A percentile compares a stretch with the other conserved stretches of the same genome.
These are phyloP conservation scores for Sphenopsis melanotis DNA, from an alignment of 2,797 vertebrate species.

Conservation along the genomic window DNA sequence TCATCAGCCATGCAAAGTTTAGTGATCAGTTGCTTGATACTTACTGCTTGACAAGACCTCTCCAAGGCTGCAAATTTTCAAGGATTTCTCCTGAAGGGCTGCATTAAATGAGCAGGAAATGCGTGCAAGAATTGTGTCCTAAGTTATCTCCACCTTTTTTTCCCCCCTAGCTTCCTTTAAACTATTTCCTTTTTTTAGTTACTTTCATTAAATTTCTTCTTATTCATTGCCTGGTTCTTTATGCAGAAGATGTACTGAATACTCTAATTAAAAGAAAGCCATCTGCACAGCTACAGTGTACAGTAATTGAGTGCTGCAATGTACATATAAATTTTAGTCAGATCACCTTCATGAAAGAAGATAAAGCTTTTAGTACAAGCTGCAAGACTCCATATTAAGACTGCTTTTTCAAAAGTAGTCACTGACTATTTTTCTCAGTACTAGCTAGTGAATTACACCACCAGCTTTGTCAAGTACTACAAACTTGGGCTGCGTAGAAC, in stretches of 20 bases:
- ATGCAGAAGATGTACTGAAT: neutral
- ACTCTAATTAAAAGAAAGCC: constrained; percentile 34
- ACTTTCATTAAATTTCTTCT: constrained; percentile 6
- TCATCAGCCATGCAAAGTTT: neutral
- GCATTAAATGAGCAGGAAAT: neutral
- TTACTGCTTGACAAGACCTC: neutral
- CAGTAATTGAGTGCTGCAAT: neutral
- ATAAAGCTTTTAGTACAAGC: neutral
- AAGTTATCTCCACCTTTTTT: neutral
- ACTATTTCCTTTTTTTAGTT: neutral
- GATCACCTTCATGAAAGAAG: constrained; percentile 20
- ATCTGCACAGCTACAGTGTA: constrained; percentile 2
- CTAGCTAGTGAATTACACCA: neutral
- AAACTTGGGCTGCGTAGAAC: neutral
- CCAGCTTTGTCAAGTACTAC: neutral
- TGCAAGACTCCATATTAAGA: neutral
- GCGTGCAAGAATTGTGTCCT: neutral
- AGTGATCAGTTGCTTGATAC: neutral
- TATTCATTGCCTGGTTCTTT: neutral
- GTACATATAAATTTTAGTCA: neutral
- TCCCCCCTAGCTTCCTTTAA: neutral
- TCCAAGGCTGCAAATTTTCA: neutral
- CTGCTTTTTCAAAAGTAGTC: neutral
- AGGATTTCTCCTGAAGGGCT: neutral
- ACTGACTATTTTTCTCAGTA: neutral